Evolutionary conservation across 1,140 invertebrate species (phyloP).

Genomic region (Halictus rubicundus): DNA sequence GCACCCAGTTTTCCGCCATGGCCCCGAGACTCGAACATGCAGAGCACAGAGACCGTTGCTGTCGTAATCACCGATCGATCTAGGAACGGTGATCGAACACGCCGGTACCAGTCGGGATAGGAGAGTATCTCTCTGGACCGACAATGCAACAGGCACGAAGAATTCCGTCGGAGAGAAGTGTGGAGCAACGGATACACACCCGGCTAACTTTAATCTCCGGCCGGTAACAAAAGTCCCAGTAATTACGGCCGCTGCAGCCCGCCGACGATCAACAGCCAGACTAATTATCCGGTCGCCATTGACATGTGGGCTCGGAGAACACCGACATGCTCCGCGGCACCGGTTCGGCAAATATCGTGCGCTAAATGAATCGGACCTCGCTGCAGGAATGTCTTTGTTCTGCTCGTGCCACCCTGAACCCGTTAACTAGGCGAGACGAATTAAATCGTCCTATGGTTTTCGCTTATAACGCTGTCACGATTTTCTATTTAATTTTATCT

Average conservation of each 20-base stretch:
- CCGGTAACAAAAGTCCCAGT: constrained; percentile 18
- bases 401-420: no score
- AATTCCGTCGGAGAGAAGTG: not conserved
- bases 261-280: not conserved
- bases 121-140: not conserved
- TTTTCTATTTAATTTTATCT: no score
- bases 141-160: constrained; percentile 11
- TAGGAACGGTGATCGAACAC: constrained; percentile 10
- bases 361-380: no score
- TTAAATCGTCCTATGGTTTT: no score
- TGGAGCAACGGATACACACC: not conserved
- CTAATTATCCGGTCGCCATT: not conserved
- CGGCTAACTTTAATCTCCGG: constrained; percentile 25
- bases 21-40: not conserved
- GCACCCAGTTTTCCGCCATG: constrained; percentile 18
- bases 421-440: no score
- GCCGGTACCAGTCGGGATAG: no score
- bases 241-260: not conserved
- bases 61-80: constrained; percentile 29
- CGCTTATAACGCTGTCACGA: no score
- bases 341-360: no score
- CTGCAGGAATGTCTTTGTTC: no score
- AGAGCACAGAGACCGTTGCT: not conserved
- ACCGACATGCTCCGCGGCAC: no score
- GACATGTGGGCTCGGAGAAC: not conserved